Evolutionary conservation across 2,888 invertebrate genomes (phyloP), one percentile per base, ranked within the genome.

Genomic region (Dryobotodes eremita): DNA sequence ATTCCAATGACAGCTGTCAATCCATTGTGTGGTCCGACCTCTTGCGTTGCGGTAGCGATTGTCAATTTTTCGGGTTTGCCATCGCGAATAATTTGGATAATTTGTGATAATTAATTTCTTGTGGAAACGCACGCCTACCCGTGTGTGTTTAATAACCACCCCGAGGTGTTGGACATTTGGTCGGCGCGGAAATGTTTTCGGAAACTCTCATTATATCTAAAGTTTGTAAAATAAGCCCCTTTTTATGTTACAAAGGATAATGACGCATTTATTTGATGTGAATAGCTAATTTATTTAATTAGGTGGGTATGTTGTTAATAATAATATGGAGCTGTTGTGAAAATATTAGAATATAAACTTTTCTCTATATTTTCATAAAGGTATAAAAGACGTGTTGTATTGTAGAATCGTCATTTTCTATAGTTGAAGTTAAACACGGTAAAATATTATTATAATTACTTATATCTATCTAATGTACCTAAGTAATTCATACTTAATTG

Each of bases 141-240:
- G 85, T 89, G 77, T 89, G 84, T 85, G 80, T 87, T 88, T 90
- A 90, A 90, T 91, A 91, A 91, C 86, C 82, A 90, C 90, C 94
- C 94, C 83, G 93, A 92, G 95, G 94, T 94, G 92, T 86, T 80
- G 90, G 89, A 92, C 95, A 95, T 95, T 95, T 94, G 95, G 95
- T 90, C 81, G 90, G 90, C 93, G 92, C 71, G 77, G 82, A 87
- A 86, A 88, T 90, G 89, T 90, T 89, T 91, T 90, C 78, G 68
- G 75, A 70, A 86, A 87, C 85, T 82, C 77, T 55, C 68, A 86
- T 87, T 89, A 88, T 84, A 59, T 82, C 31, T 86, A 90, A 91
- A 89, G 88, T 90, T 89, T 73, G 31, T 31, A 61, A 73, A 86
- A 82, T 75, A 74, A 75, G n/a, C 68, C 75, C 73, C 26, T 82